Conservation (phyloP, 2,797 vertebrate genomes). For the Sebastes kiyomatsui region DNA sequence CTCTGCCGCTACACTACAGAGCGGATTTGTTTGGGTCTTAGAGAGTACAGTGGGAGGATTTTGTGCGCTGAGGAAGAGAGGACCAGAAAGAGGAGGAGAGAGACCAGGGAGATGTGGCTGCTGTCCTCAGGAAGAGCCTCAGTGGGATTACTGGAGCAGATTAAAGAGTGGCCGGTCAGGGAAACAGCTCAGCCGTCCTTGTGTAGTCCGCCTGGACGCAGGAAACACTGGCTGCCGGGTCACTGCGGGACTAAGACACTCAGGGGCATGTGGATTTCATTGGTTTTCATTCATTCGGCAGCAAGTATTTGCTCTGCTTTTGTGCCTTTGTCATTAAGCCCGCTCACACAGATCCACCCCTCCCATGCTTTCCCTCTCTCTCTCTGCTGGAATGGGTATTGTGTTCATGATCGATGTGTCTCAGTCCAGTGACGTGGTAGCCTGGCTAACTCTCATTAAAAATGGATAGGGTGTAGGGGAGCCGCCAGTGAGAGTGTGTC, state of each 20-base stretch:
- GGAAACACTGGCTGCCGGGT: constrained; percentile 42
- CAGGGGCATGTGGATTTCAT: constrained; percentile 35
- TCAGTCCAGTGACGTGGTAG: constrained; percentile 89
- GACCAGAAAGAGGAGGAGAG: constrained; percentile 2
- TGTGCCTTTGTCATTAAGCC: constrained; percentile 61
- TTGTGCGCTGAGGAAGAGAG: constrained; percentile 9
- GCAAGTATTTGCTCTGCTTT: constrained; percentile 66
- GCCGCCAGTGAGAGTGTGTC: constrained; percentile 17
- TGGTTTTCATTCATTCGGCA: constrained; percentile 56
- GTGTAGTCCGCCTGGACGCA: constrained; percentile 25
- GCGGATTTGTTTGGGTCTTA: constrained; percentile 31
- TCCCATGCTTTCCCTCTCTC: constrained; percentile 9
- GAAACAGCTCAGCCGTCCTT: constrained; percentile 12
- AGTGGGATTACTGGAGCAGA: constrained; percentile 56
- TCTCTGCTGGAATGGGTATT: constrained; percentile 75
- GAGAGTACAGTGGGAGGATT: constrained; percentile 20
- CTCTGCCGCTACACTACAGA: not conserved
- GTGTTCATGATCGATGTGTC: constrained; percentile 89
- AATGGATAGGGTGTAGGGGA: constrained; percentile 83
- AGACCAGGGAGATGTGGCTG: constrained; percentile 15
- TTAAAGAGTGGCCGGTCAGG: constrained; percentile 34
- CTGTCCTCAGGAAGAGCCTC: constrained; percentile 32
- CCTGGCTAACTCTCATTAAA: constrained; percentile 92
- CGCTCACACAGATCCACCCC: constrained; percentile 13
- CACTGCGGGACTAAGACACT: constrained; percentile 25